These are phyloP conservation scores for Spatulosminthurus flaviceps DNA, from an alignment of 2,888 invertebrate species.

Conservation along the genomic window DNA sequence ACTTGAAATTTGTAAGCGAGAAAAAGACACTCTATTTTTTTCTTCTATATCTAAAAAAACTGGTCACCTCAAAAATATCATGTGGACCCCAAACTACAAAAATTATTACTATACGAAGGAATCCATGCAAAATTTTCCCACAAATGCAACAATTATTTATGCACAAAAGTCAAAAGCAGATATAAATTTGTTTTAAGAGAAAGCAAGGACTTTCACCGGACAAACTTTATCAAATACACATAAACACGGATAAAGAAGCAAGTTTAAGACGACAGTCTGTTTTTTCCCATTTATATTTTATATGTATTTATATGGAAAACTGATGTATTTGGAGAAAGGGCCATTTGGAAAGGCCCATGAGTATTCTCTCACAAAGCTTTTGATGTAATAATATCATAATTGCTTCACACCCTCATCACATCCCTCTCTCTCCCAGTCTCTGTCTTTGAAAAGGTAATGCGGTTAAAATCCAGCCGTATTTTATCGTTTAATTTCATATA, in stretches of 20 bases:
- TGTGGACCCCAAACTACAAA: background rate
- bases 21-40: too few species aligned
- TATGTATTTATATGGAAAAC: too few species aligned
- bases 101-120: background rate
- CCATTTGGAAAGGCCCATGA: constrained; percentile 35
- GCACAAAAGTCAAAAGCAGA: too few species aligned
- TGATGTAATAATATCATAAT: background rate
- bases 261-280: background rate
- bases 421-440: background rate
- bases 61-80: constrained; percentile 1
- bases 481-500: background rate
- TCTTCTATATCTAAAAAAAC: too few species aligned
- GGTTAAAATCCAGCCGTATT: background rate
- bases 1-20: too few species aligned
- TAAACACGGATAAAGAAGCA: too few species aligned
- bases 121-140: too few species aligned
- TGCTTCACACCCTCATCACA: constrained; percentile 15
- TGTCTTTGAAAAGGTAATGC: background rate
- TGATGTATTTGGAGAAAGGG: background rate
- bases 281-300: too few species aligned
- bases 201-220: too few species aligned
- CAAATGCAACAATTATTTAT: too few species aligned
- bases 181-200: too few species aligned
- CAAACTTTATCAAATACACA: too few species aligned
- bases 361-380: constrained; percentile 12